Evolutionary conservation across 2,797 vertebrate species (phyloP).

Genomic region (Pelodytes ibericus): DNA sequence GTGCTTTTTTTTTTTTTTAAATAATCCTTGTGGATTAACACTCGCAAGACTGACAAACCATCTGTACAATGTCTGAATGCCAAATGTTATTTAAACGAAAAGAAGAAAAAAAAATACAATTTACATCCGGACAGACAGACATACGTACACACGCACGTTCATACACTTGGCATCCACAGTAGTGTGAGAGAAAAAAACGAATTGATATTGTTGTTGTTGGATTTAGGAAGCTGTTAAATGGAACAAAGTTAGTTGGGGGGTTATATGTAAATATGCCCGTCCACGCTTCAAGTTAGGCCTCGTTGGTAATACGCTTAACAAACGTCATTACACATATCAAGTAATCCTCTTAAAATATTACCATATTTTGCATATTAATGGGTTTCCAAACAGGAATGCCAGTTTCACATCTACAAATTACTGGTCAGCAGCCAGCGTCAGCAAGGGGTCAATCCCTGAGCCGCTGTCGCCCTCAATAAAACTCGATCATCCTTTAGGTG

Average conservation of each 20-base stretch:
- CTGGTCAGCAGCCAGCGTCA: slow-evolving; percentile 20
- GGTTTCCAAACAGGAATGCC: slow-evolving; percentile 23
- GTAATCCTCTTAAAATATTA: slow-evolving; percentile 55
- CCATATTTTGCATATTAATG: slow-evolving; percentile 35
- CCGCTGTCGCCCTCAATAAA: slow-evolving; percentile 37
- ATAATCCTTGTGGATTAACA: slow-evolving; percentile 50
- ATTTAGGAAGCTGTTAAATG: no score
- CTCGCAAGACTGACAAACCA: slow-evolving; percentile 26
- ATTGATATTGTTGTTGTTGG: no score
- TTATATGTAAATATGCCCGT: neutral
- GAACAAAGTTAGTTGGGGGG: neutral
- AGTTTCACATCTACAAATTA: slow-evolving; percentile 47
- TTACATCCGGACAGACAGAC: no score
- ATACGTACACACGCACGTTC: neutral
- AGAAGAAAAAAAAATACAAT: no score
- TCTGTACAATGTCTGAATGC: slow-evolving; percentile 29
- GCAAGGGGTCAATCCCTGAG: neutral
- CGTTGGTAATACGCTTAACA: slow-evolving; percentile 27
- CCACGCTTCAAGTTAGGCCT: neutral
- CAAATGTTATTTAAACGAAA: slow-evolving; percentile 15
- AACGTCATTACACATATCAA: slow-evolving; percentile 30
- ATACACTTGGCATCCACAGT: no score
- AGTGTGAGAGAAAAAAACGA: no score
- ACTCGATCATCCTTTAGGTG: no score
- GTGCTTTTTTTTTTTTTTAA: slow-evolving; percentile 7